Conservation (phyloP, 2,888 invertebrate genomes). For the Mechanitis mazaeus region DNA sequence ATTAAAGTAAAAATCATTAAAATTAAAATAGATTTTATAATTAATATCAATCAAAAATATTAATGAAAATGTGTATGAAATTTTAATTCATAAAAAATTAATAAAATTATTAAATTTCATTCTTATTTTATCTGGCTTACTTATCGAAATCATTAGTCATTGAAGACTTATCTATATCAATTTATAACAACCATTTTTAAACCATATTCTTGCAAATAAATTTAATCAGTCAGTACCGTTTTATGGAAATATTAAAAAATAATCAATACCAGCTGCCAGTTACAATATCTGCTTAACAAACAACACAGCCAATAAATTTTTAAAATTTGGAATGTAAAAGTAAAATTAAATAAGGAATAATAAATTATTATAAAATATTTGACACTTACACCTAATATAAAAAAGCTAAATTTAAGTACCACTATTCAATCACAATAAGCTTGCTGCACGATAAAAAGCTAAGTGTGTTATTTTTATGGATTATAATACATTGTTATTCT, state of each 20-base stretch:
- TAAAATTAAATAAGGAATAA: constrained; percentile 35
- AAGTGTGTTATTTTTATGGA: constrained; percentile 24
- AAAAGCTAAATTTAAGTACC: constrained; percentile 73
- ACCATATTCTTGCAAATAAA: background rate
- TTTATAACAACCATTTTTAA: background rate
- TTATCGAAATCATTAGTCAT: background rate
- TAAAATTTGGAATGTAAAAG: constrained; percentile 68
- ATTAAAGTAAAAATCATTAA: background rate
- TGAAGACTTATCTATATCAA: background rate
- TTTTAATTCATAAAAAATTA: too few relatives aligned
- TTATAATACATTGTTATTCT: constrained; percentile 64
- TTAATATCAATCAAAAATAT: constrained; percentile 5
- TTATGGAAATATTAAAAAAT: too few relatives aligned
- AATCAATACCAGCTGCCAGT: constrained; percentile 9
- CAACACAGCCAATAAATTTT: constrained; percentile 59
- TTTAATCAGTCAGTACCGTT: background rate
- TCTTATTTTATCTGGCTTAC: too few relatives aligned
- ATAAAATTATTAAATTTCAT: too few relatives aligned
- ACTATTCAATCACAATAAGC: constrained; percentile 67
- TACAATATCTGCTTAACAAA: constrained; percentile 23
- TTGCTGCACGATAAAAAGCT: constrained; percentile 56
- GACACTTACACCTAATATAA: constrained; percentile 59
- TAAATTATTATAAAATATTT: constrained; percentile 36
- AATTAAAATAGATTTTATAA: background rate
- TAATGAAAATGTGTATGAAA: background rate